Evolutionary conservation across 2,888 invertebrate species (phyloP), one percentile per base, ranked within the genome.

Genomic region (Erynnis tages): DNA sequence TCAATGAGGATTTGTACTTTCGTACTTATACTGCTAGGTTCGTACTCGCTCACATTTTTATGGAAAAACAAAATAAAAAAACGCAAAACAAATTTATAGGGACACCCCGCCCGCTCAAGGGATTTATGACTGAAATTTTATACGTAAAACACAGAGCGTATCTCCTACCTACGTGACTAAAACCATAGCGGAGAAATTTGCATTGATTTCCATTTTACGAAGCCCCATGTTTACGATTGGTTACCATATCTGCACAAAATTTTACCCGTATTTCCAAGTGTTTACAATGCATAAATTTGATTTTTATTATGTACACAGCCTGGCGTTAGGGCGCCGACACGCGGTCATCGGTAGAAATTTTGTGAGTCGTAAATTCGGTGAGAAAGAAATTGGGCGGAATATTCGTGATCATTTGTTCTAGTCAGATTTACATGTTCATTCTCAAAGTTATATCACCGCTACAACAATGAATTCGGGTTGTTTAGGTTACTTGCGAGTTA

Each of bases 121-220:
- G n/a, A n/a, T n/a, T n/a, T 40, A 25, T 40, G 10, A 29, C 30
- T 32, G 30, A 32, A 32, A 14, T 16, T 17, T 35, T 17, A n/a
- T 5, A 44, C 21, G n/a, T 30, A 34, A 44, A 21, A 13, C 21
- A n/a, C 16, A 32, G 10, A 6, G n/a, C n/a, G n/a, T n/a, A n/a
- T n/a, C n/a, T 21, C 6, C 4, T 43, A 27, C 17, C 4, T 10
- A 21, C 30, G 21, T 10, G 5, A 3, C 48, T 32, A 30, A 40
- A 46, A 48, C 10, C 21, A 7, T 23, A 48, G 30, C 30, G 11
- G n/a, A 7, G n/a, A 48, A 40, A 48, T 49, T 49, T 49, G 40
- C 32, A 40, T 49, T 40, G 32, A 40, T 49, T 49, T 40, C 48
- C 48, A 49, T 49, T 49, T 49, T 49, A 49, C 23, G 48, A 49